Conservation (phyloP, 1,140 invertebrate genomes). For the Calycopis cecrops region DNA sequence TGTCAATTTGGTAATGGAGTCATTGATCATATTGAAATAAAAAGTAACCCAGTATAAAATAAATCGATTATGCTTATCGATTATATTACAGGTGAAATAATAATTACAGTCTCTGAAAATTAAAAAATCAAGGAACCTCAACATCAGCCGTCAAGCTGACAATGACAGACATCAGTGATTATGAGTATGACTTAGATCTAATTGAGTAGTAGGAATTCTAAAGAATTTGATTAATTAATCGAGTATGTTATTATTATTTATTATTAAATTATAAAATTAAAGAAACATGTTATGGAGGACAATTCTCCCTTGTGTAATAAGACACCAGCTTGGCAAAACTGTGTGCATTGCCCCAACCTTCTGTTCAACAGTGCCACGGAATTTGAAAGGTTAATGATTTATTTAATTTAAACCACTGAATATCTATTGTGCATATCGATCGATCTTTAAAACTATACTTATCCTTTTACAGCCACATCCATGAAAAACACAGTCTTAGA, state of each 20-base stretch:
- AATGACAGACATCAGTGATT: neutral
- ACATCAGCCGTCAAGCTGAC: neutral
- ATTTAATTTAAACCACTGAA: slow-evolving; percentile 23
- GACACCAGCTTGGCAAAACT: slow-evolving; percentile 73
- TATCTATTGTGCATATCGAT: slow-evolving; percentile 10
- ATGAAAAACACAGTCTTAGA: slow-evolving; percentile 87
- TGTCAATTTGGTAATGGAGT: too few relatives aligned
- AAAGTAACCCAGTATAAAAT: too few relatives aligned
- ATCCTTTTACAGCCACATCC: slow-evolving; percentile 80
- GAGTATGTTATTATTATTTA: slow-evolving; percentile 28
- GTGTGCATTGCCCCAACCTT: slow-evolving; percentile 75
- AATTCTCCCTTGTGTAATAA: slow-evolving; percentile 41
- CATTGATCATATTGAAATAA: too few relatives aligned
- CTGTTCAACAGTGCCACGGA: slow-evolving; percentile 69
- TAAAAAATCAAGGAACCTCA: neutral
- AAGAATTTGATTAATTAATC: slow-evolving; percentile 11
- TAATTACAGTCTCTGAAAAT: neutral
- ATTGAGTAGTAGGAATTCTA: neutral
- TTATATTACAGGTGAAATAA: neutral
- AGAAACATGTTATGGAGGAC: slow-evolving; percentile 70
- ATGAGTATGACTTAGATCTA: slow-evolving; percentile 4
- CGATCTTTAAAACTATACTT: slow-evolving; percentile 9
- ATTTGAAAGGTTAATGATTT: slow-evolving; percentile 71
- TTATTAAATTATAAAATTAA: slow-evolving; percentile 26
- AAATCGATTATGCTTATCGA: too few relatives aligned